These are phyloP conservation scores for Orchestes rusci DNA, from an alignment of 2,888 invertebrate genomes.

Conservation along the genomic window DNA sequence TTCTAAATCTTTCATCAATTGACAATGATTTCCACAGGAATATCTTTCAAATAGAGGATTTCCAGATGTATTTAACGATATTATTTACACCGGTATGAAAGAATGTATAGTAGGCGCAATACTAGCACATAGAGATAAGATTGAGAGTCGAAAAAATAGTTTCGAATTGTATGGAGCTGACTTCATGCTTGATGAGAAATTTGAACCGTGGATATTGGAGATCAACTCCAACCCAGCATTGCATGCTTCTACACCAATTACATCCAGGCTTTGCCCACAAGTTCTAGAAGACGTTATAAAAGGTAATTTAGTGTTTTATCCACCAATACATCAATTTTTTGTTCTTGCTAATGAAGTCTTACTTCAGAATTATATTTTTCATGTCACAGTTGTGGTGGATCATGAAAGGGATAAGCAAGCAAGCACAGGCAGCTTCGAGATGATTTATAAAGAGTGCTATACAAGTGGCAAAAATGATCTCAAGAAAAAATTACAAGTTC, in stretches of 20 bases:
- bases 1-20: too few species aligned
- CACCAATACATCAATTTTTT: neutral
- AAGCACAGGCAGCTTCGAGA: constrained; percentile 54
- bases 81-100: constrained; percentile 79
- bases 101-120: constrained; percentile 75
- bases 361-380: neutral
- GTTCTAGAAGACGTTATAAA: constrained; percentile 81
- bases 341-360: neutral
- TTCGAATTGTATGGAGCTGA: constrained; percentile 92
- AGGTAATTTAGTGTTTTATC: constrained; percentile 60
- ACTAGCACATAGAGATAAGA: constrained; percentile 68
- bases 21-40: too few species aligned
- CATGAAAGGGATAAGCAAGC: constrained; percentile 41
- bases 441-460: constrained; percentile 33
- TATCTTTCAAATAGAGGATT: constrained; percentile 53
- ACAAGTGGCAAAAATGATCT: constrained; percentile 1
- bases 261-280: constrained; percentile 71
- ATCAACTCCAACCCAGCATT: constrained; percentile 88
- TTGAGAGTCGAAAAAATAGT: constrained; percentile 61
- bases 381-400: constrained; percentile 49
- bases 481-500: constrained; percentile 15
- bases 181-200: constrained; percentile 81
- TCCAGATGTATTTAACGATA: constrained; percentile 59
- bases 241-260: constrained; percentile 72
- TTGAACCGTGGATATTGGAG: constrained; percentile 84